These are phyloP conservation scores for Paragorgia papillata DNA, from an alignment of 92 coral and sea anemone species.

Conservation along the genomic window DNA sequence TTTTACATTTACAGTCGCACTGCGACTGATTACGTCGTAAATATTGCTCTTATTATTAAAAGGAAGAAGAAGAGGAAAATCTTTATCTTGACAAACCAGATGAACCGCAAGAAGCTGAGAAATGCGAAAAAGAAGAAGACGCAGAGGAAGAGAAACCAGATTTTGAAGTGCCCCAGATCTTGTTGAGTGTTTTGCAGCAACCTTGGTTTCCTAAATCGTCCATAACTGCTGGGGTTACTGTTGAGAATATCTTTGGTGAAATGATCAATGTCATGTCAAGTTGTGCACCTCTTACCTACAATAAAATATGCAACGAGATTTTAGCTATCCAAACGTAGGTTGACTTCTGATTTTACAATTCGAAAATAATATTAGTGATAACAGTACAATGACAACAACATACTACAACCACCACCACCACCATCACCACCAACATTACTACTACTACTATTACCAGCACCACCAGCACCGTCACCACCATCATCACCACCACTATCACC, in stretches of 20 bases:
- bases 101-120: too few relatives aligned
- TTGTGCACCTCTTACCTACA: conserved; percentile 27
- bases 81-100: too few relatives aligned
- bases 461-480: too few relatives aligned
- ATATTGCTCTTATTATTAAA: too few relatives aligned
- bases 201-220: conserved; percentile 23
- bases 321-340: conserved; percentile 17
- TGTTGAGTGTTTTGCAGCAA: not conserved
- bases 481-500: too few relatives aligned
- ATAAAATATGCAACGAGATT: conserved; percentile 14
- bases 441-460: too few relatives aligned
- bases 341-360: not conserved
- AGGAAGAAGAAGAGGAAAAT: not conserved
- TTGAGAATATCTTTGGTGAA: conserved; percentile 6
- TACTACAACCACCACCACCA: too few relatives aligned
- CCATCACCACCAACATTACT: too few relatives aligned
- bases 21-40: too few relatives aligned
- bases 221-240: not conserved
- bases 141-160: not conserved
- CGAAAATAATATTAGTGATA: not conserved
- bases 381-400: not conserved
- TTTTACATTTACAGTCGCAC: too few relatives aligned
- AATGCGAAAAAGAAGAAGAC: not conserved
- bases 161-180: not conserved
- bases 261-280: conserved; percentile 12